phyloP scores from a whole-genome alignment of 2,888 invertebrate species.

The Melolontha melolontha region DNA sequence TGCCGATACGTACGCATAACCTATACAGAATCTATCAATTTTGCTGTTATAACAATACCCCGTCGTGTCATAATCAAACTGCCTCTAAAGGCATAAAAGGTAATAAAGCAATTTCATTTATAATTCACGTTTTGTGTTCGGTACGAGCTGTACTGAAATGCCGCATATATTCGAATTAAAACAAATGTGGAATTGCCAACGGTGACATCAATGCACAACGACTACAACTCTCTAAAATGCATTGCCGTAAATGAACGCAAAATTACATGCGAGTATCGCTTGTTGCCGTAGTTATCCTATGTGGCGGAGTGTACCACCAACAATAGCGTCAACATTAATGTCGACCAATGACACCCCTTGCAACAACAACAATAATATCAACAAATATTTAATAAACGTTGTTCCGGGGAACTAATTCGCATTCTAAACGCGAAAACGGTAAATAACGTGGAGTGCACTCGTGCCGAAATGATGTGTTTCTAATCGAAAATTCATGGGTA shows the following conservation, averaged over 20 bases:
- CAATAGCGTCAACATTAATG: too few relatives aligned
- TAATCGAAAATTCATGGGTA: constrained; percentile 45
- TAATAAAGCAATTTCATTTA: constrained; percentile 37
- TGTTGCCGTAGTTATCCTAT: too few relatives aligned
- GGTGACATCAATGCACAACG: constrained; percentile 1
- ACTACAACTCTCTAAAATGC: constrained; percentile 12
- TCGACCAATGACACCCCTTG: too few relatives aligned
- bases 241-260: constrained; percentile 4
- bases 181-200: constrained; percentile 21
- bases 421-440: constrained; percentile 47
- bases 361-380: constrained; percentile 20
- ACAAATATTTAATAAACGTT: constrained; percentile 48
- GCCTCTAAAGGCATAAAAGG: constrained; percentile 25
- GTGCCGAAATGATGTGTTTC: constrained; percentile 40
- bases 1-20: constrained; percentile 8
- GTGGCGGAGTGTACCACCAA: too few relatives aligned
- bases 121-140: constrained; percentile 34
- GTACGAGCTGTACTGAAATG: background rate
- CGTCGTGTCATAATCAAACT: constrained; percentile 24
- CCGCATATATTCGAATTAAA: constrained; percentile 30
- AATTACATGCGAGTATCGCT: too few relatives aligned
- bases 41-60: constrained; percentile 8
- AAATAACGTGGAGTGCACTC: constrained; percentile 45
- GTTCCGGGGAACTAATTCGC: constrained; percentile 44
- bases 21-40: constrained; percentile 31